A percentile compares a stretch with the other conserved stretches of the same genome.
phyloP scores from a whole-genome alignment of 1,140 invertebrate genomes.

The Planococcus citri region DNA sequence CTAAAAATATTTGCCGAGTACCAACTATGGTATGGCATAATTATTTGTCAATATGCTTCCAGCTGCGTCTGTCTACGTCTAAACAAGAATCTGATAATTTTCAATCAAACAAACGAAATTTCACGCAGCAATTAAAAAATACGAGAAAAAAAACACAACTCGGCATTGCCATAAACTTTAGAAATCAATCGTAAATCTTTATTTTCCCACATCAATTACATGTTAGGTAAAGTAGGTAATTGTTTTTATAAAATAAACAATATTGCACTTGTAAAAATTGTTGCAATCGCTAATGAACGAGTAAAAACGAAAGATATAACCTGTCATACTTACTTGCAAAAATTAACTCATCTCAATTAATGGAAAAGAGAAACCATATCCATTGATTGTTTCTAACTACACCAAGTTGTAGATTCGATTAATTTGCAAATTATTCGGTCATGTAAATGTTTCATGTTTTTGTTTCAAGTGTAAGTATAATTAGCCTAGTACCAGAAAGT shows the following conservation, averaged over 20 bases:
- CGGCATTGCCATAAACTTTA: not conserved
- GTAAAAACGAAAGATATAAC: not conserved
- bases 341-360: not conserved
- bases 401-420: not conserved
- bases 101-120: no score
- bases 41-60: no score
- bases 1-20: no score
- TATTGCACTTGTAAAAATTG: not conserved
- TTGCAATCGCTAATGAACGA: not conserved
- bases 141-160: no score
- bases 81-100: no score
- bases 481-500: not conserved
- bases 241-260: not conserved
- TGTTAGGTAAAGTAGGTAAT: not conserved
- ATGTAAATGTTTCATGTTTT: not conserved
- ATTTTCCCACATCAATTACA: not conserved
- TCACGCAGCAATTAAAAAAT: no score
- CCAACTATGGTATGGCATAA: no score
- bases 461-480: not conserved
- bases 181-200: not conserved
- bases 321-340: not conserved
- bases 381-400: not conserved
- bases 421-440: not conserved
- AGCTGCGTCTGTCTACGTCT: no score
- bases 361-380: not conserved